Conservation (phyloP, 2,888 invertebrate genomes). For the Sabellastarte sp. region DNA sequence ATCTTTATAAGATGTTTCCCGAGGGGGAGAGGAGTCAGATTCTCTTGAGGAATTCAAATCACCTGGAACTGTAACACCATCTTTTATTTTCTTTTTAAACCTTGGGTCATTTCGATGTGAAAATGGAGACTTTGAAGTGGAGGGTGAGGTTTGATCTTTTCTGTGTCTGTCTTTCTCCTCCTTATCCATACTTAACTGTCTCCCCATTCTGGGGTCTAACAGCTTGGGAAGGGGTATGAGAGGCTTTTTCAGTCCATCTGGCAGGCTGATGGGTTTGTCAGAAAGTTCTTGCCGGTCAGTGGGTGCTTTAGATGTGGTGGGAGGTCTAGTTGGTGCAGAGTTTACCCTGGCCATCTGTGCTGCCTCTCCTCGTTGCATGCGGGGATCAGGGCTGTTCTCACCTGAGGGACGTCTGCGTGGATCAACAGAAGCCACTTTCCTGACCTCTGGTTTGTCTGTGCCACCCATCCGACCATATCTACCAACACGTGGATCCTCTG, state of each 20-base stretch:
- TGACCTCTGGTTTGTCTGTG: neutral
- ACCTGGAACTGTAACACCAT: too few relatives aligned
- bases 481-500: constrained; percentile 23
- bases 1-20: too few relatives aligned
- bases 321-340: neutral
- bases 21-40: neutral
- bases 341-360: neutral
- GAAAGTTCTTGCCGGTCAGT: neutral
- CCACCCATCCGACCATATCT: neutral
- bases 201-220: constrained; percentile 1
- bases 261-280: neutral
- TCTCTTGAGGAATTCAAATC: neutral
- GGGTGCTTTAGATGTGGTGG: neutral
- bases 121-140: constrained; percentile 4
- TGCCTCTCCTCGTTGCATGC: neutral
- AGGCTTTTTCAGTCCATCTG: neutral
- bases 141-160: neutral
- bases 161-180: neutral
- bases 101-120: constrained; percentile 52
- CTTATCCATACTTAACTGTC: neutral
- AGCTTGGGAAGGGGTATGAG: constrained; percentile 1
- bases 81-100: constrained; percentile 44
- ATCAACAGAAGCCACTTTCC: neutral
- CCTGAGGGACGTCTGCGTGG: neutral
- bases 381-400: neutral